Percentiles rank a stretch among this genome's conserved stretches.
These are phyloP conservation scores for Temnothorax curvispinosus DNA, from an alignment of 1,140 invertebrate genomes.

Conservation along the genomic window DNA sequence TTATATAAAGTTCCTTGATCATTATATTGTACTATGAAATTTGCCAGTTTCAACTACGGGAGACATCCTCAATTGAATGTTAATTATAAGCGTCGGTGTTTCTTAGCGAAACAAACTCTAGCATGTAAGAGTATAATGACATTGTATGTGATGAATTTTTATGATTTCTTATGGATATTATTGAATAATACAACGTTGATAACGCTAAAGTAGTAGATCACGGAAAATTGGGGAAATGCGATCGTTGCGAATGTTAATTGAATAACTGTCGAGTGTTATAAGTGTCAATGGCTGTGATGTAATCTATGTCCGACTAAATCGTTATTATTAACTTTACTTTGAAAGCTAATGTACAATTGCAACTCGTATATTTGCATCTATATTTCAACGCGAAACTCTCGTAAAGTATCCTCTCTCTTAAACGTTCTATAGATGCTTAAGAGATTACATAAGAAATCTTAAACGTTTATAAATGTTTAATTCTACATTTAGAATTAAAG, in stretches of 20 bases:
- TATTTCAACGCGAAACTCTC: background rate
- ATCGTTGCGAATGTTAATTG: background rate
- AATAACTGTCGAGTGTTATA: background rate
- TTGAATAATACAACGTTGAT: background rate
- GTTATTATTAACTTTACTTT: slow-evolving; percentile 6
- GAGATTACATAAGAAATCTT: background rate
- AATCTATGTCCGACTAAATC: slow-evolving; percentile 4
- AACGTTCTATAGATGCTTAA: slow-evolving; percentile 14
- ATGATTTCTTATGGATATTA: background rate
- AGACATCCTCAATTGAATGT: slow-evolving; percentile 1
- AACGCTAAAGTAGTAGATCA: background rate
- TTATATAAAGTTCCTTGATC: slow-evolving; percentile 12
- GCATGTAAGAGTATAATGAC: background rate
- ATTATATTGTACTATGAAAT: slow-evolving; percentile 3
- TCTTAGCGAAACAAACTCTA: background rate
- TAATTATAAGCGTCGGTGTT: background rate
- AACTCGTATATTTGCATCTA: background rate
- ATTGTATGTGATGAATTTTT: background rate
- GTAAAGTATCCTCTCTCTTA: background rate
- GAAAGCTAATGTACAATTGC: background rate
- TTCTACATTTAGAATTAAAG: no score
- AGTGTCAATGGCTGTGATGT: slow-evolving; percentile 36
- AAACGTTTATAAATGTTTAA: background rate
- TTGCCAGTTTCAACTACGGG: background rate
- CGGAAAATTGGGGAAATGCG: background rate